Evolutionary conservation across 2,113 vertebrate genomes (phyloP).

Genomic region (Megalops atlanticus): DNA sequence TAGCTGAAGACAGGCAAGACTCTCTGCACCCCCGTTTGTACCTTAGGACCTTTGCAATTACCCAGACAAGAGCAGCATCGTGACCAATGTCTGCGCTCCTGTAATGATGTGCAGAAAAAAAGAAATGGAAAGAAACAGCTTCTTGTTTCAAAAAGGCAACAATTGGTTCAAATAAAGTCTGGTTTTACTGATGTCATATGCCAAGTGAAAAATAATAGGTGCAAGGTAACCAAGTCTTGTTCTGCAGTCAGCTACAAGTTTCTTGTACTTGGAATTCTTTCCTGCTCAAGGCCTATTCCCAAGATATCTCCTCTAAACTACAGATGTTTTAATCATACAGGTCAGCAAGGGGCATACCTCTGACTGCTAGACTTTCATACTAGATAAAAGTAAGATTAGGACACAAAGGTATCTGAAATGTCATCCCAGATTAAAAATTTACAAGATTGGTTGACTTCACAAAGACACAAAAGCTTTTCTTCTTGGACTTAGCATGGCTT

Average conservation of each 20-base stretch:
- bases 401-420: not conserved
- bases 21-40: too few relatives aligned
- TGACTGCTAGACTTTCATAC: not conserved
- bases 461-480: not conserved
- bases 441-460: not conserved
- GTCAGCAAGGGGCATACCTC: not conserved
- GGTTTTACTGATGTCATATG: too few relatives aligned
- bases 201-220: too few relatives aligned
- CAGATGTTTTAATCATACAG: not conserved
- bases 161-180: too few relatives aligned
- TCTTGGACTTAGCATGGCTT: too few relatives aligned
- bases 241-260: not conserved
- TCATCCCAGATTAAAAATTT: not conserved
- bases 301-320: not conserved
- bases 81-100: too few relatives aligned
- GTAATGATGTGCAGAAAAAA: too few relatives aligned
- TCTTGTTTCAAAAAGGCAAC: too few relatives aligned
- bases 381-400: slow-evolving; percentile 10
- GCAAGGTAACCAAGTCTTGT: not conserved
- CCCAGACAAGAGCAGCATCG: too few relatives aligned
- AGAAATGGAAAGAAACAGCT: too few relatives aligned
- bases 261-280: not conserved
- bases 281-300: not conserved
- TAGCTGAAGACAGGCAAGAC: too few relatives aligned
- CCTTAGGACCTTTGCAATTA: too few relatives aligned